A percentile compares a stretch with the other conserved stretches of the same genome.
These are phyloP conservation scores for Agapornis canus DNA, from an alignment of 2,797 vertebrate species.

Conservation along the genomic window DNA sequence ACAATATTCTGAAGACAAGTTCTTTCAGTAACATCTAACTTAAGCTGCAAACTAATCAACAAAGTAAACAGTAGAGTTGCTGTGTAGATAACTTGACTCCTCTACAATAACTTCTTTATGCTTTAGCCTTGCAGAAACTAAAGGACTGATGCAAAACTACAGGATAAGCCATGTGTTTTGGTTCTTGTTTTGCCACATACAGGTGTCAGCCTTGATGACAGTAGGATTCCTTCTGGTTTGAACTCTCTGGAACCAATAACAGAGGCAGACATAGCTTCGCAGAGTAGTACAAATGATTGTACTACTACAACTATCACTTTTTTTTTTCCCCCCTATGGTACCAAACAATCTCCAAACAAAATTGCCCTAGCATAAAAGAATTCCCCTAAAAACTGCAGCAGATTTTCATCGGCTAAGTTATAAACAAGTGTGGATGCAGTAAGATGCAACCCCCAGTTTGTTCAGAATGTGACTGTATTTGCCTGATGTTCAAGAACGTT, in stretches of 20 bases:
- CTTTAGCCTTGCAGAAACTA: neutral
- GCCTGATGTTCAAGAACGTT: neutral
- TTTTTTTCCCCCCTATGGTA: neutral
- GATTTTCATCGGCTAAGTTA: neutral
- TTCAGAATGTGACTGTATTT: neutral
- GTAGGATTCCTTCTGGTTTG: neutral
- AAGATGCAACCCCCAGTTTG: neutral
- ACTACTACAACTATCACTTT: neutral
- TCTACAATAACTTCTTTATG: neutral
- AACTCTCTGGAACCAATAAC: neutral
- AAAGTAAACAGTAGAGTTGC: neutral
- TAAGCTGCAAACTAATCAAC: neutral
- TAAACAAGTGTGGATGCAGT: neutral
- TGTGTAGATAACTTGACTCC: neutral
- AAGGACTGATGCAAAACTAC: neutral
- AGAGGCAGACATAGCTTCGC: neutral
- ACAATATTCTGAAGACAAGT: neutral
- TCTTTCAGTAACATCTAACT: neutral
- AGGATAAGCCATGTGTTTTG: neutral
- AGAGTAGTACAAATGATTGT: neutral
- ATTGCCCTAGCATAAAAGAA: constrained; percentile 1
- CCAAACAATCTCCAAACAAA: neutral
- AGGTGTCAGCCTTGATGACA: neutral
- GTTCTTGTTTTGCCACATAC: neutral
- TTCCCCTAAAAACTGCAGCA: neutral